Percentiles rank a stretch among this genome's conserved stretches.
These are phyloP conservation scores for Conus canariensis DNA, from an alignment of 2,888 invertebrate genomes.

Conservation along the genomic window DNA sequence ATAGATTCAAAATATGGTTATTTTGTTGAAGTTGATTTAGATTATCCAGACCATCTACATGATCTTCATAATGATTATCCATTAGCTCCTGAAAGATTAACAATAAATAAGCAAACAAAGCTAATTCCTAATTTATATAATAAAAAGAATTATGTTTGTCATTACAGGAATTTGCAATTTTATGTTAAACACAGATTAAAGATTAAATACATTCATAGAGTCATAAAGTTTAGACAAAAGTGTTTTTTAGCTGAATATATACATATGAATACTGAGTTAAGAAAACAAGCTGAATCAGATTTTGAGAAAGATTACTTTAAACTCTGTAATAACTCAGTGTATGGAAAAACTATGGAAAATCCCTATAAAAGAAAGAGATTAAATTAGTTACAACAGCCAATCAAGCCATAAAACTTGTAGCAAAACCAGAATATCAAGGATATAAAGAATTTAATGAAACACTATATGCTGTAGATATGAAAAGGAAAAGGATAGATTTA, in stretches of 20 bases:
- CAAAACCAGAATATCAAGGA: neutral
- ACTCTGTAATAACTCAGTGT: neutral
- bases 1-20: neutral
- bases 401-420: neutral
- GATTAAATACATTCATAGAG: neutral
- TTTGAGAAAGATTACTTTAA: neutral
- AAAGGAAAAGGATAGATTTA: conserved; percentile 26
- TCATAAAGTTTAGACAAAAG: neutral
- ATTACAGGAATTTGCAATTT: conserved; percentile 12
- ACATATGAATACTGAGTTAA: neutral
- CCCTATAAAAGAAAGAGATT: neutral
- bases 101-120: neutral
- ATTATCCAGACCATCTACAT: neutral
- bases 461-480: neutral
- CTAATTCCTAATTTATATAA: neutral
- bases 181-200: neutral
- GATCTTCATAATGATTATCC: neutral
- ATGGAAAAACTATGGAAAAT: neutral
- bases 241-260: neutral
- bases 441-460: neutral
- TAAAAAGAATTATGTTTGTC: neutral
- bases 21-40: neutral
- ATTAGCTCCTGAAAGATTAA: neutral
- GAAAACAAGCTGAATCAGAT: neutral
- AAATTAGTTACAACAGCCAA: neutral